A percentile compares a stretch with the other conserved stretches of the same genome.
These are phyloP conservation scores for Phengaris arion DNA, from an alignment of 2,888 invertebrate genomes.

Conservation along the genomic window DNA sequence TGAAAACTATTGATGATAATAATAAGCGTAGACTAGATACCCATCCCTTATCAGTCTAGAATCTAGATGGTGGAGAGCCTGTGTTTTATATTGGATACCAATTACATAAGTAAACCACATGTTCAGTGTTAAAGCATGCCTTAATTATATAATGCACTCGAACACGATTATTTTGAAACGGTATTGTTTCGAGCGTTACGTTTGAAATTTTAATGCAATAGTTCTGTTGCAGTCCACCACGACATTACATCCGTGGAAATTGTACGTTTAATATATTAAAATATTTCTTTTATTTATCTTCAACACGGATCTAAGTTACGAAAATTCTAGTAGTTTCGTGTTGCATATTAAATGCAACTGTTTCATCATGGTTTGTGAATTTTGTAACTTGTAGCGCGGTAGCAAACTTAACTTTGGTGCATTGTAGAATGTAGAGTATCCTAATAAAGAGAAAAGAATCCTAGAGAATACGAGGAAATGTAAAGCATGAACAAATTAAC, in stretches of 20 bases:
- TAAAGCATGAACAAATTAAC: not conserved
- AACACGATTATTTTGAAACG: slow-evolving; percentile 21
- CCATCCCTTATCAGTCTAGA: not conserved
- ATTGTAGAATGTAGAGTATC: too few relatives aligned
- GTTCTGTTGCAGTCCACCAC: not conserved
- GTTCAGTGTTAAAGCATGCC: slow-evolving; percentile 11
- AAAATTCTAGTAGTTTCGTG: slow-evolving; percentile 1
- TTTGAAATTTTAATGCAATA: slow-evolving; percentile 19
- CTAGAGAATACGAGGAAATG: not conserved
- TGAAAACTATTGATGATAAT: too few relatives aligned
- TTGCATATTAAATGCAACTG: slow-evolving; percentile 5
- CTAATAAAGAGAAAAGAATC: not conserved
- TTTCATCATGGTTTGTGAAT: slow-evolving; percentile 18
- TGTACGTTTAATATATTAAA: not conserved
- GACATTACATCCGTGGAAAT: slow-evolving; percentile 7
- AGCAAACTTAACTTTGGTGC: not conserved
- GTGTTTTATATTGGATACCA: not conserved
- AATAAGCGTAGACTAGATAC: not conserved
- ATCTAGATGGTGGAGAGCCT: not conserved
- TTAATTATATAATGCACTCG: slow-evolving; percentile 21
- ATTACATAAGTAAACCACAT: slow-evolving; percentile 22
- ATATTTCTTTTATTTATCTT: slow-evolving; percentile 16
- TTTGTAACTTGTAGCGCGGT: not conserved
- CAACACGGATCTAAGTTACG: slow-evolving; percentile 10
- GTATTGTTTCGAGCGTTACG: slow-evolving; percentile 10